Percentiles rank a stretch among this genome's conserved stretches.
phyloP scores from a whole-genome alignment of 1,140 invertebrate species.

The Lineus longissimus region DNA sequence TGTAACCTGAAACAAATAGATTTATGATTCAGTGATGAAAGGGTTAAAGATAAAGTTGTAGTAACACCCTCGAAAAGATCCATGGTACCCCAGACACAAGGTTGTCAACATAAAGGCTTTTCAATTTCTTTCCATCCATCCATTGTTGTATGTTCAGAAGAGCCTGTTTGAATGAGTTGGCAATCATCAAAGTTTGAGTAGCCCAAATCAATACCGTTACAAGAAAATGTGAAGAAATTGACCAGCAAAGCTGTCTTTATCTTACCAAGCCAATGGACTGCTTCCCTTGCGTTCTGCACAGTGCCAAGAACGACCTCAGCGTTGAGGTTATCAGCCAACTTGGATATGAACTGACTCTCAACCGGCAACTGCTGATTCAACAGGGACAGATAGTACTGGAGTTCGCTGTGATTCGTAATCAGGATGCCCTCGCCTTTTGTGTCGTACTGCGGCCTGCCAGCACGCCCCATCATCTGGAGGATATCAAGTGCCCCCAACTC shows the following conservation, averaged over 20 bases:
- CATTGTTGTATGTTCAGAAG: no score
- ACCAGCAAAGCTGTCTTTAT: background rate
- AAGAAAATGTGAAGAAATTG: no score
- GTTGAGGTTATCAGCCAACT: conserved; percentile 93
- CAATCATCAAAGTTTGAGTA: no score
- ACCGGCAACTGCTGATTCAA: conserved; percentile 87
- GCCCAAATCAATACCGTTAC: no score
- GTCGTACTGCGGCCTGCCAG: conserved; percentile 97
- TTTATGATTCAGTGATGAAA: no score
- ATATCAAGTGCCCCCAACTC: conserved; percentile 96
- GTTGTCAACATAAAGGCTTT: no score
- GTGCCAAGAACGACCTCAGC: conserved; percentile 97
- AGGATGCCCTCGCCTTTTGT: conserved; percentile 98
- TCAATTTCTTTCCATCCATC: no score
- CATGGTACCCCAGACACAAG: no score
- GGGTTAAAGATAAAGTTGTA: no score
- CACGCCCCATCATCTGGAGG: conserved; percentile 95
- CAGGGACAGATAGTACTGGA: conserved; percentile 96
- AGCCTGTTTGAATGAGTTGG: no score
- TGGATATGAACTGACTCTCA: conserved; percentile 62
- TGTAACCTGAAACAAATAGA: conserved; percentile 71
- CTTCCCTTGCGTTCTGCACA: conserved; percentile 91
- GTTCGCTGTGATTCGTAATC: conserved; percentile 97
- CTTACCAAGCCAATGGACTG: conserved; percentile 84
- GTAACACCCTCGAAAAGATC: no score